Base-by-base conservation (phyloP, 2,797 vertebrate species). In the Macrochelys suwanniensis region DNA sequence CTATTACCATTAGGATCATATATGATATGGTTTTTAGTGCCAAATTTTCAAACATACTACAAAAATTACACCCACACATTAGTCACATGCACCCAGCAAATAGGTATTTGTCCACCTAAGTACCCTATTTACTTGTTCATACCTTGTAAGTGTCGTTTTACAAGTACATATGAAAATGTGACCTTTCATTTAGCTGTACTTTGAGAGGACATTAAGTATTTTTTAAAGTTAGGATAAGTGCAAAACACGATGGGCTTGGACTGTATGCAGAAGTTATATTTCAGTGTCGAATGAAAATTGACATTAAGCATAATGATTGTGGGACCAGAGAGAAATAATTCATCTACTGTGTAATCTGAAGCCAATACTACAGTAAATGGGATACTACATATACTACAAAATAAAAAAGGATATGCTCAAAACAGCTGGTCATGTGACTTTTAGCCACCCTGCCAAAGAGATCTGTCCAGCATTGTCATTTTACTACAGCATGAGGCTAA, bases 101-200 rank as follows among this genome's bases (percentile, higher is more conserved):
- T 47, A 59, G 33, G 2, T n/a, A 7, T 90, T 90, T 15, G 17
- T 68, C 33, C 47, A 59, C 33, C 93, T 87, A 91, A 94, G 94
- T 78, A 59, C 65, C 92, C 21, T 56, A 68, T 77, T 49, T 77
- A 49, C 45, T 7, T 77, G 45, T 77, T 5, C 21, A 82, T 91
- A 91, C 95, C 93, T 95, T 96, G 47, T 95, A 88, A 80, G 59
- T 76, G 49, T 87, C 88, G 7, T 94, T 93, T 96, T 95, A 92
- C 33, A 85, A n/a, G 82, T 88, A 45, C 42, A 91, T 96, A 91
- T 89, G 50, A 90, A 96, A 95, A 79, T 76, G 9, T 96, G 89
- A 94, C 90, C 94, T 96, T 95, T 95, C 93, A 85, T 80, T 57
- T 13, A 94, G 11, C 51, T 68, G 21, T 50, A 16, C 74, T 93